Percentiles rank a stretch among this genome's conserved stretches.
phyloP scores from a whole-genome alignment of 2,888 invertebrate species.

The Dimorphilus gyrociliatus region DNA sequence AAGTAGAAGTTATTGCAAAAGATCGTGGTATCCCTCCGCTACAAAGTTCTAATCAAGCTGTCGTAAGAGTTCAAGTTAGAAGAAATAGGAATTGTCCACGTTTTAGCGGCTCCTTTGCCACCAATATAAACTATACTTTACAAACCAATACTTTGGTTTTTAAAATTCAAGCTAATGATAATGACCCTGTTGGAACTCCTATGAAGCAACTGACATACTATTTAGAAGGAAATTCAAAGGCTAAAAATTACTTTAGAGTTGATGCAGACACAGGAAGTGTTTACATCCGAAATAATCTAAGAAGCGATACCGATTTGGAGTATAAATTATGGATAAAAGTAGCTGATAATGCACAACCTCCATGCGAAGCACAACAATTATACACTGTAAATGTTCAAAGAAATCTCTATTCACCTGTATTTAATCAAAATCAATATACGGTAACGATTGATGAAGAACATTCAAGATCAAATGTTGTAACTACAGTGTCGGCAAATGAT shows the following conservation, averaged over 20 bases:
- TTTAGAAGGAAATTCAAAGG: constrained; percentile 19
- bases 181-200: constrained; percentile 8
- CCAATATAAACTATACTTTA: constrained; percentile 14
- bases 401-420: constrained; percentile 20
- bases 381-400: constrained; percentile 20
- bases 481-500: too few relatives aligned
- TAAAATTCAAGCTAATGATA: constrained; percentile 15
- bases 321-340: too few relatives aligned
- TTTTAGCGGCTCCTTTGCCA: constrained; percentile 9
- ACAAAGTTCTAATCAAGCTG: constrained; percentile 5
- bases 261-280: constrained; percentile 8
- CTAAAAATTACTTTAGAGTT: constrained; percentile 9
- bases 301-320: too few relatives aligned
- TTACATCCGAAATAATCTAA: too few relatives aligned
- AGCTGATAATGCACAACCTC: too few relatives aligned
- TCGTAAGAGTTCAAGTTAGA: constrained; percentile 10
- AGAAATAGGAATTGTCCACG: constrained; percentile 9
- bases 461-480: too few relatives aligned
- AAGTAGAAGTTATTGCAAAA: constrained; percentile 10
- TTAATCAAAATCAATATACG: constrained; percentile 11
- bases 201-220: constrained; percentile 12
- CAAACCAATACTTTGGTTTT: constrained; percentile 11
- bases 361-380: too few relatives aligned
- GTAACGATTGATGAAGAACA: too few relatives aligned
- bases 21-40: constrained; percentile 13